A percentile compares a stretch with the other conserved stretches of the same genome.
Conservation (phyloP, 2,888 invertebrate genomes). For the Thalpophila matura region DNA sequence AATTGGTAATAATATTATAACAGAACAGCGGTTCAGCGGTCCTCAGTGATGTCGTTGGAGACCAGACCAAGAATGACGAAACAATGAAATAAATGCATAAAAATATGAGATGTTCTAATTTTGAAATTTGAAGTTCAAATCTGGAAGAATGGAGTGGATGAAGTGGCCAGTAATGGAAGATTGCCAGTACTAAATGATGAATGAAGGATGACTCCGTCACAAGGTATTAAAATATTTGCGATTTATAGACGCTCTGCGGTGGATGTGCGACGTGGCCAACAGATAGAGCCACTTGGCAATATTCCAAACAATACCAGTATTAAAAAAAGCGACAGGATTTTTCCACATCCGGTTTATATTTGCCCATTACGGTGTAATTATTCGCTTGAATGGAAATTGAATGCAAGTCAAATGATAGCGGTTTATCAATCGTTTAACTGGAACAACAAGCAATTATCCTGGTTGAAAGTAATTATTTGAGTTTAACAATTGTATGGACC, state of each 20-base stretch:
- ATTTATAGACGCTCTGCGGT: slow-evolving; percentile 63
- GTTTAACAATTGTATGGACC: slow-evolving; percentile 10
- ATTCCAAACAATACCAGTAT: slow-evolving; percentile 76
- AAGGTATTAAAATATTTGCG: slow-evolving; percentile 73
- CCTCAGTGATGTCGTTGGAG: too few species aligned
- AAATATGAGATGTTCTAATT: too few species aligned
- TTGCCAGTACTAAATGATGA: too few species aligned
- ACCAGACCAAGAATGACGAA: too few species aligned
- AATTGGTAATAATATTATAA: too few species aligned
- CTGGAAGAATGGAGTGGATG: too few species aligned
- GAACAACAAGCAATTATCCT: slow-evolving; percentile 34
- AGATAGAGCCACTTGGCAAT: slow-evolving; percentile 76
- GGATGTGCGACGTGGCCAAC: slow-evolving; percentile 59
- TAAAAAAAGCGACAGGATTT: slow-evolving; percentile 60
- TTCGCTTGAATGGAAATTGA: slow-evolving; percentile 43
- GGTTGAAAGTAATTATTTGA: slow-evolving; percentile 30
- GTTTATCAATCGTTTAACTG: slow-evolving; percentile 40
- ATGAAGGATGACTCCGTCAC: too few species aligned
- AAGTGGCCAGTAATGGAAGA: too few species aligned
- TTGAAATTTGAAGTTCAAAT: too few species aligned
- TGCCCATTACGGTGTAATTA: slow-evolving; percentile 40
- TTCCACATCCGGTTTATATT: slow-evolving; percentile 38
- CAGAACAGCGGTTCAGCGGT: too few species aligned
- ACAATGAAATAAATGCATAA: too few species aligned
- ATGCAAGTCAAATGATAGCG: slow-evolving; percentile 43